Evolutionary conservation across 2,113 vertebrate species (phyloP), one percentile per base, ranked within the genome.

Genomic region (Phycodurus eques): DNA sequence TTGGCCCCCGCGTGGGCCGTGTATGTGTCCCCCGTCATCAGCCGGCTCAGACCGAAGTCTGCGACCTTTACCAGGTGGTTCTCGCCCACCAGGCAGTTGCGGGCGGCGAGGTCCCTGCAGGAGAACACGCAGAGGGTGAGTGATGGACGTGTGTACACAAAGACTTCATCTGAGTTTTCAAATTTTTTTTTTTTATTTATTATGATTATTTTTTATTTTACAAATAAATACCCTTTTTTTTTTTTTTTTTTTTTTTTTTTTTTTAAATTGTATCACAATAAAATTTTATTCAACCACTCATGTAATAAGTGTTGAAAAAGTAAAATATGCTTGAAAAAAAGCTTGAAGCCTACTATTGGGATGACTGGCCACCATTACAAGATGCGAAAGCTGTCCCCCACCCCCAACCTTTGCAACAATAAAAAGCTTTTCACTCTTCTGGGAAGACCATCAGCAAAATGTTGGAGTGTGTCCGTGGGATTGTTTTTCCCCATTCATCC

Each of bases 11-110:
- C 97, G 0, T 98, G 98, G 73, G 98, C 98, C 0, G 96, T 99
- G 87, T 99, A 99, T 0, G 96, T 99, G 70, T 99, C 98, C 0
- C 97, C 98, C 0, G 96, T 99, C 96, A 99, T 99, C 8, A 99
- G 81, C 69, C 98, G 90, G 92, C 98, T 99, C 82, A 99, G 89
- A 62, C 98, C 98, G 19, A 99, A 99, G 85, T 99, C 98, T 10
- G 98, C 98, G 75, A 99, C 98, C 90, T 99, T 99, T 75, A 99
- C 98, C 91, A 99, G 93, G 93, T 99, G 96, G 91, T 98, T 99
- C 79, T 98, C 98, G 82, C 97, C 97, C 4, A 99, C 98, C 75
- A 99, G 94, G 90, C 98, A 99, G 94, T 99, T 99, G 42, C 97
- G 95, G 81, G 98, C 98, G 68, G 98, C 98, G 35, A 99, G 93